Evolutionary conservation across 2,113 vertebrate genomes (phyloP), one percentile per base, ranked within the genome.

Genomic region (Brachyhypopomus occidentalis): DNA sequence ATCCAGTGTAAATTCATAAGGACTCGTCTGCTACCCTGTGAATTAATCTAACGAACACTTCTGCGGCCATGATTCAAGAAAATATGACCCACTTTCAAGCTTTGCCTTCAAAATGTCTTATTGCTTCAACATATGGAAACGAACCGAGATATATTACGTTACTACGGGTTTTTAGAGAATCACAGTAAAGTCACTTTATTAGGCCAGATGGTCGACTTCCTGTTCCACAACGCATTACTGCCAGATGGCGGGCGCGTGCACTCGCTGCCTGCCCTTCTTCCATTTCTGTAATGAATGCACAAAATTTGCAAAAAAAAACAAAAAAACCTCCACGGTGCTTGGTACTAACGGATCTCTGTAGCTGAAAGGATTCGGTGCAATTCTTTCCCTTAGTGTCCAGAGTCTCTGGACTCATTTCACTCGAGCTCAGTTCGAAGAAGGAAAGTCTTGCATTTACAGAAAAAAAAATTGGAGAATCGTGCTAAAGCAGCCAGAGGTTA

Each of bases 201-300:
- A 45, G 56, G 30, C 30, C 84, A 90, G 75, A 84, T 83, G 87
- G 81, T 77, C 48, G 72, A 56, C 85, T 86, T 85, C 56, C 72
- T 85, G 66, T 73, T 79, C 62, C 25, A 74, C 63, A 83, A 30
- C 67, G 22, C 16, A 3, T 52, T 34, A n/a, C 34, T 66, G 81
- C 69, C 60, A 73, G 58, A 67, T 62, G 34, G 62, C 41, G 55
- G 12, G 30, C 11, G n/a, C 19, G 3, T 7, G 17, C 58, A 22
- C 58, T 19, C 56, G 56, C 62, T 41, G 34, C 2, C 16, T 30
- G 20, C 64, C 72, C 60, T 9, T 60, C 71, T 75, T 71, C 75
- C 41, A 48, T 34, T 12, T 20, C 77, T 63, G 67, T 45, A 79
- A 73, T 56, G 58, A 84, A 72, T 81, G n/a, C 73, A 63, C 62